Percentiles rank a stretch among this genome's conserved stretches.
Evolutionary conservation across 2,888 invertebrate species (phyloP).

Genomic region (Chesias legatella): DNA sequence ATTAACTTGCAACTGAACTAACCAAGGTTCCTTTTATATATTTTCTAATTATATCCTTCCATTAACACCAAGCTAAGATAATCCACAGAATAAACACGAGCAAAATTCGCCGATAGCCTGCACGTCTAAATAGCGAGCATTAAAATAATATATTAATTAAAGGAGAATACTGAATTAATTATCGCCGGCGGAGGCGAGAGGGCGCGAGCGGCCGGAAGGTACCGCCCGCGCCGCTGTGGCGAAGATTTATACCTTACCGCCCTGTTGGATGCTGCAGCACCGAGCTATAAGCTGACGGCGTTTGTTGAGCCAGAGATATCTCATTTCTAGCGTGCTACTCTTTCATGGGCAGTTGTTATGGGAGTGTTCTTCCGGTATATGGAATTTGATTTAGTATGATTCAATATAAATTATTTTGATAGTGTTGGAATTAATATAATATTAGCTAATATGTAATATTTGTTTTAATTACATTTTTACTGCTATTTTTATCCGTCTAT

Average conservation of each 20-base stretch:
- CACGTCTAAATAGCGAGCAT: slow-evolving; percentile 28
- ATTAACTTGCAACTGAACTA: too few species aligned
- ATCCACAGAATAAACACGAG: slow-evolving; percentile 11
- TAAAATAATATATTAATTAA: slow-evolving; percentile 50
- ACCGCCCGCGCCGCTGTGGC: slow-evolving; percentile 44
- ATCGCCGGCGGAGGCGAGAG: slow-evolving; percentile 37
- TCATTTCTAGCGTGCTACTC: too few species aligned
- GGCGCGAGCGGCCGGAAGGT: slow-evolving; percentile 40
- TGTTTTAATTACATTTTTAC: too few species aligned
- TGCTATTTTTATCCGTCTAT: too few species aligned
- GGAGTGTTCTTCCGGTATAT: too few species aligned
- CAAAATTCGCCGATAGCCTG: slow-evolving; percentile 6
- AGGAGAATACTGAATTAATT: slow-evolving; percentile 52
- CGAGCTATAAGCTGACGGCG: slow-evolving; percentile 22
- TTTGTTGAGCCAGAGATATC: too few species aligned
- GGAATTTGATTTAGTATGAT: too few species aligned
- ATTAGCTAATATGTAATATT: too few species aligned
- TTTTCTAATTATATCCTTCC: neutral
- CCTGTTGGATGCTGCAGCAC: slow-evolving; percentile 11
- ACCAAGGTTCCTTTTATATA: too few species aligned
- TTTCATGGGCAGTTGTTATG: too few species aligned
- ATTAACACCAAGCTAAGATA: slow-evolving; percentile 9
- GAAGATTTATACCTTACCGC: slow-evolving; percentile 50
- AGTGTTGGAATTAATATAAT: too few species aligned
- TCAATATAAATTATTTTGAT: too few species aligned